Evolutionary conservation across 2,888 invertebrate genomes (phyloP).

Genomic region (Mystacides longicornis): DNA sequence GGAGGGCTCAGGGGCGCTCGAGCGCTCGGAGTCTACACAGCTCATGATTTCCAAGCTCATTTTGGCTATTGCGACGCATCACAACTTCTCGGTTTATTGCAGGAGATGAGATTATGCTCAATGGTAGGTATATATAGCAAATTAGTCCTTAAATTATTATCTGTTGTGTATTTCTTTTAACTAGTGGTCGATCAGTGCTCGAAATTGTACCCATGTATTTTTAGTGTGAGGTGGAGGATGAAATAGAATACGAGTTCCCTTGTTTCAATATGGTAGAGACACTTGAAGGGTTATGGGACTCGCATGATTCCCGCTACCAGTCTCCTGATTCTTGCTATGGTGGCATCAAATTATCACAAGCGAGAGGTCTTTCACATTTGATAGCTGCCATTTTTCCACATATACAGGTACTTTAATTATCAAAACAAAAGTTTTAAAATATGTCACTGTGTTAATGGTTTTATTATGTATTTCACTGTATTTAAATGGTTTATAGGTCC

Average conservation of each 20-base stretch:
- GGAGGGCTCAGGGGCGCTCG: constrained; percentile 47
- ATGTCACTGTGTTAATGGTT: too few species aligned
- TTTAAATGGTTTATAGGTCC: constrained; percentile 37
- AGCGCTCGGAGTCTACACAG: constrained; percentile 61
- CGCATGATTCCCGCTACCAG: constrained; percentile 45
- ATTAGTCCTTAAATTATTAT: too few species aligned
- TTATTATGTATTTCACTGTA: too few species aligned
- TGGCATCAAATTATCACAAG: constrained; percentile 53
- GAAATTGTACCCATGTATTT: too few species aligned
- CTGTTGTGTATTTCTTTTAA: too few species aligned
- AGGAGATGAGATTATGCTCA: constrained; percentile 63
- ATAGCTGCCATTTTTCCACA: constrained; percentile 62
- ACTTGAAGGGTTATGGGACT: constrained; percentile 60
- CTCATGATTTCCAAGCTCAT: constrained; percentile 65
- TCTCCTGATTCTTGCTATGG: constrained; percentile 49
- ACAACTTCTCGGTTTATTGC: constrained; percentile 59
- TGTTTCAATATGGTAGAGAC: constrained; percentile 61
- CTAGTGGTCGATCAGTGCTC: too few species aligned
- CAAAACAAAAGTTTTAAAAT: too few species aligned
- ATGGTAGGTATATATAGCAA: constrained; percentile 40
- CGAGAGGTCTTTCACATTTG: constrained; percentile 50
- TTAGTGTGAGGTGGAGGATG: constrained; percentile 61
- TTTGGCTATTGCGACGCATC: constrained; percentile 62
- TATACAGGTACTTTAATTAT: constrained; percentile 43
- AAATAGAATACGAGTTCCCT: constrained; percentile 69